phyloP scores from a whole-genome alignment of 2,113 vertebrate genomes.

The Glaucidium brasilianum region DNA sequence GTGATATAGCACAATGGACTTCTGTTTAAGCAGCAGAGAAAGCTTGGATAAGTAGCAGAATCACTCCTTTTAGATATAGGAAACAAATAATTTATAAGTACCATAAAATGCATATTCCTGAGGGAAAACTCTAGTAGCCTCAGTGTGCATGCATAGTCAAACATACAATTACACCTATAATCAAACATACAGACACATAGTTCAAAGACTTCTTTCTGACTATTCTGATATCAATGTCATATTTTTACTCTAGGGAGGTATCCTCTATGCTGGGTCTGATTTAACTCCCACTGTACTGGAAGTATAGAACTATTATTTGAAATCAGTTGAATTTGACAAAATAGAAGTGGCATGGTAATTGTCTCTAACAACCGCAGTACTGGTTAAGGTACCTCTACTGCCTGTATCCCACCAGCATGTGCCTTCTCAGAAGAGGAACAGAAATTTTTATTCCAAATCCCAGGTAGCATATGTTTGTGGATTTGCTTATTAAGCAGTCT shows the following conservation, averaged over 20 bases:
- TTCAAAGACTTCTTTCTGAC: background rate
- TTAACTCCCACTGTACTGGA: background rate
- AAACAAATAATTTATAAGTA: background rate
- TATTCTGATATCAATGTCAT: background rate
- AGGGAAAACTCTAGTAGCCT: background rate
- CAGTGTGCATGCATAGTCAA: background rate
- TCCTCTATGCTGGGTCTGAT: background rate
- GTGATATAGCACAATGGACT: background rate
- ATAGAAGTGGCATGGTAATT: background rate
- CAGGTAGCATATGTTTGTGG: background rate
- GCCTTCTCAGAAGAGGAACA: background rate
- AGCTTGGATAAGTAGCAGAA: background rate
- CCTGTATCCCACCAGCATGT: background rate
- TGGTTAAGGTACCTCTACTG: background rate
- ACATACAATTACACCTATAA: background rate
- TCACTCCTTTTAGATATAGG: background rate
- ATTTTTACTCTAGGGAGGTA: background rate
- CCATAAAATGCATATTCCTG: background rate
- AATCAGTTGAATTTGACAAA: background rate
- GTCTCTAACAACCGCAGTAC: background rate
- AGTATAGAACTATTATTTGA: background rate
- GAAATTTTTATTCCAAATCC: background rate
- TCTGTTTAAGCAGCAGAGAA: background rate
- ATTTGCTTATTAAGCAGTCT: background rate
- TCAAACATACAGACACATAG: background rate